Base-by-base conservation (phyloP, 2,888 invertebrate species). In the Drosophila villosipedis region DNA sequence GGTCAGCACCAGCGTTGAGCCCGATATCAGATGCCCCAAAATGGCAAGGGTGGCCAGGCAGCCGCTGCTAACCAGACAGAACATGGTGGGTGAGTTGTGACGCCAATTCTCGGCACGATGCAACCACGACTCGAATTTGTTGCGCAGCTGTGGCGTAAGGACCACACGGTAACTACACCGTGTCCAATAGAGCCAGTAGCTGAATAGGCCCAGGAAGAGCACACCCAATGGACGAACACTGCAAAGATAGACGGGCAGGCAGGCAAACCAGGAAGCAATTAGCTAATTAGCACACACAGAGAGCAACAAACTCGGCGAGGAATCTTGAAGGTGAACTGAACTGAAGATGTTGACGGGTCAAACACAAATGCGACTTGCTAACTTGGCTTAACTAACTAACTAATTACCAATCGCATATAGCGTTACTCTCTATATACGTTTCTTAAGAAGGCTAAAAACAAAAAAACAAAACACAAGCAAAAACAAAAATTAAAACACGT, bases 161-260 rank as follows among this genome's bases (percentile, higher is more conserved):
- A 92, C 82, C 64, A 93, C 80, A 60, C 92, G 91, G 39, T 91
- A 81, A 67, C 82, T 86, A 68, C 91, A 90, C 37, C 84, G 86
- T 52, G 90, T 92, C 82, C 91, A 91, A 64, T 91, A 92, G 5
- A 92, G 70, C 92, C 93, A 93, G 66, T 89, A 91, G 39, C 83
- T 80, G 33, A 92, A 81, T 22, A 91, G 66, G 25, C 91, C 78
- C 55, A 93, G 62, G 57, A 93, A 92, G 12, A 93, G 66, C 12
- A 93, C 79, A 43, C 92, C 91, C 69, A 93, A 76, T 0, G 93
- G 93, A 62, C 91, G 87, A 54, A 93, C 76, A 91, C 93, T 93
- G 82, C 25, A 85, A 90, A 41, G 30, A 19, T 31, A 30, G 7
- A 16, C 49, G 2, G 47, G 16, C 47, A 22, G 14, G 3, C 0